Evolutionary conservation across 2,888 invertebrate species (phyloP).

Genomic region (Alcis repandata): DNA sequence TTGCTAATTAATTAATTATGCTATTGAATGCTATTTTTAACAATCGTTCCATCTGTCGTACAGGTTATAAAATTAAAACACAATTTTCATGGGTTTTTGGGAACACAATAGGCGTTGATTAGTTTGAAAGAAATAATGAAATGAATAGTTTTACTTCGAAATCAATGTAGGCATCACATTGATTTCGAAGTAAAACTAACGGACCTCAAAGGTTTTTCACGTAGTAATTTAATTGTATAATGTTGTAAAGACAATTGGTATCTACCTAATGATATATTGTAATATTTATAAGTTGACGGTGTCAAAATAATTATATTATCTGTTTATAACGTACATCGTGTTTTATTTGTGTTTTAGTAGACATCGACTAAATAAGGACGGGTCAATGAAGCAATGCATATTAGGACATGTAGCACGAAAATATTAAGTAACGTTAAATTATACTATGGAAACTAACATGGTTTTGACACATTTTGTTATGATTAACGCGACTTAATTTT

Average conservation of each 20-base stretch:
- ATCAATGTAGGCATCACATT: constrained; percentile 45
- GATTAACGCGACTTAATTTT: no score
- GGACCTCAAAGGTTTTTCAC: constrained; percentile 57
- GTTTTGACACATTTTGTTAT: no score
- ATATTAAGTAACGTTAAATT: no score
- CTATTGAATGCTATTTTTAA: constrained; percentile 13
- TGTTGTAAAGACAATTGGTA: constrained; percentile 69
- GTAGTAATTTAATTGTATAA: constrained; percentile 54
- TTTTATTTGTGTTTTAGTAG: constrained; percentile 61
- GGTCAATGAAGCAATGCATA: neutral
- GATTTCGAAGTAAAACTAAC: constrained; percentile 44
- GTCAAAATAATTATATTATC: constrained; percentile 83
- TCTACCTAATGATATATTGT: constrained; percentile 59
- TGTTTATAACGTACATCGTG: constrained; percentile 71
- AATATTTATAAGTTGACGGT: constrained; percentile 80
- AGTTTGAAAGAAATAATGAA: constrained; percentile 35
- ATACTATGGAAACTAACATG: no score
- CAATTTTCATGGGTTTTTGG: constrained; percentile 55
- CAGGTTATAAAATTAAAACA: constrained; percentile 37
- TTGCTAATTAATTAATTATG: neutral
- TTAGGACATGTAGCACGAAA: no score
- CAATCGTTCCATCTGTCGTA: constrained; percentile 32
- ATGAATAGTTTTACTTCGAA: no score
- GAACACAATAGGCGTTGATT: constrained; percentile 50
- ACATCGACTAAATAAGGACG: neutral